Base-by-base conservation (phyloP, 2,797 vertebrate genomes). In the Helarctos malayanus region DNA sequence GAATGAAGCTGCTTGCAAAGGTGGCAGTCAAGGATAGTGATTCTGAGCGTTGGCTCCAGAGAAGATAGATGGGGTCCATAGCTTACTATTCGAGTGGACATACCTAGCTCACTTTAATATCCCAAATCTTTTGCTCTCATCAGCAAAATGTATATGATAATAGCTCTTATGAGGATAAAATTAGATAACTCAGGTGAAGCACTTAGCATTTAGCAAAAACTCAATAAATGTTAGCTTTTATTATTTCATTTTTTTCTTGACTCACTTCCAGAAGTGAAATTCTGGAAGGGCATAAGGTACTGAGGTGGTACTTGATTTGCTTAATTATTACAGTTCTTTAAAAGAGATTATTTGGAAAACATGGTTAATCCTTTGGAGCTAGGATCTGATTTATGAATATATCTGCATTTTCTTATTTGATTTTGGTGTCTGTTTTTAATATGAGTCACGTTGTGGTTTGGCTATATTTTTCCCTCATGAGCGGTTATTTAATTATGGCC, bases 401-500 rank as follows among this genome's bases (percentile, higher is more conserved):
- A 83, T 95, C 35, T 94, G 2, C 27, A 82, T 96, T 97, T 95
- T 88, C 19, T 95, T 89, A 86, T 76, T 79, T 12, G 69, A 13
- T 88, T 87, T 96, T 86, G 38, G 27, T 79, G 7, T 81, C 79
- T 84, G 25, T 89, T 95, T 86, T 93, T 95, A 89, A 61, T 90
- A 78, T 88, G 54, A 93, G 18, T 96, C 35, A 95, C 35, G 16
- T 65, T 91, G 56, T 92, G 80, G 65, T 79, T 95, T 96, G 54
- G 23, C 63, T 95, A 0, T 79, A 71, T 95, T 95, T 97, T 90
- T 4, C n/a, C 19, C 25, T 57, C 29, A 63, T 83, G 84, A 95
- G 59, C 41, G 91, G 35, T 97, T 91, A 93, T 57, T 94, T 94
- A 95, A 87, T 94, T 92, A 71, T 84, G 69, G 32, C 47, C 63